Evolutionary conservation across 2,797 vertebrate species (phyloP), one percentile per base, ranked within the genome.

Genomic region (Calcarius lapponicus): DNA sequence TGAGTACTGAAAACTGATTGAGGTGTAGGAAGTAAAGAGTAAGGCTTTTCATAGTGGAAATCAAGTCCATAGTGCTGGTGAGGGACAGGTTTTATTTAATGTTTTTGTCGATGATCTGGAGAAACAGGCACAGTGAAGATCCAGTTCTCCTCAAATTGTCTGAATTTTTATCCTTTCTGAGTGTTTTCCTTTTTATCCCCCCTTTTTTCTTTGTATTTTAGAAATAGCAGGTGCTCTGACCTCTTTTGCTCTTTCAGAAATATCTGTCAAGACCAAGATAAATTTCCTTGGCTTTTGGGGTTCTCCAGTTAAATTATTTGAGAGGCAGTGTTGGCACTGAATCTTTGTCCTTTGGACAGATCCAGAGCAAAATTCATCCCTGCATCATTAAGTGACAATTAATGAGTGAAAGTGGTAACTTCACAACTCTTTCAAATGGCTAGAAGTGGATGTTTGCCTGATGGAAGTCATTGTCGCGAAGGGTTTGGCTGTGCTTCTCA

Each of bases 101-200:
- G 1, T 26, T 82, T 89, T 87, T 6, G 2, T 51, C 11, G 11
- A 6, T 19, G n/a, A 66, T 17, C 13, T 56, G 19, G 22, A 78
- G 28, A 83, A 92, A 51, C 1, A 28, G 86, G 9, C 1, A 4
- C 6, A 9, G 13, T 28, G 51, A 82, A 61, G 13, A 47, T 16
- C 0, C 0, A 34, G 2, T 80, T 70, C 22, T 51, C 16, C 17
- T 51, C 43, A 53, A 22, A 40, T 19, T 50, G 5, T n/a, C 47
- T 65, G 54, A 47, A 54, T 57, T 45, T 53, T 53, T 45, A 29
- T 21, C 2, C 3, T 72, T 69, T 56, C 16, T 4, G 2, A 47
- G 6, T 47, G 1, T 48, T n/a, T 31, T 22, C 3, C 1, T 25
- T 29, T 24, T 1, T 17, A 9, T 42, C 38, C 38, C 38, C 38